Conservation (phyloP, 2,113 vertebrate genomes). For the Stictonetta naevosa region DNA sequence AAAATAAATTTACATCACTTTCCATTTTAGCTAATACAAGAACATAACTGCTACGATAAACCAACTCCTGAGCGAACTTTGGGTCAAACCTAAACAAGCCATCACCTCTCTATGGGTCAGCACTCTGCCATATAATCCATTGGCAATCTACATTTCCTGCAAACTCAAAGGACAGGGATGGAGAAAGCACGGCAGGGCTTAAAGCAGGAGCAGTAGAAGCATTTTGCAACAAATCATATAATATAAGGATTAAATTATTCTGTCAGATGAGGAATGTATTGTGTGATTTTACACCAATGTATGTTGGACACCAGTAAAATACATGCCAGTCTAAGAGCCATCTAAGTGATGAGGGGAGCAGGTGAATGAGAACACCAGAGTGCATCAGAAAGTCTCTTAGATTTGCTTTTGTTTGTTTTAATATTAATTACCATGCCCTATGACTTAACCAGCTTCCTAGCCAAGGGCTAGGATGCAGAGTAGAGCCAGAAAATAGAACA, state of each 20-base stretch:
- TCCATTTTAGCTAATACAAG: background rate
- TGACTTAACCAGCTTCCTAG: conserved; percentile 36
- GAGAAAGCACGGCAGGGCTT: background rate
- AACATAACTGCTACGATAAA: background rate
- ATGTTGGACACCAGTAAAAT: background rate
- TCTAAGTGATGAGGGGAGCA: background rate
- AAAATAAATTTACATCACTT: background rate
- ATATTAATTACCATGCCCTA: background rate
- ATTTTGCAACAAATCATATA: background rate
- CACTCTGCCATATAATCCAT: background rate
- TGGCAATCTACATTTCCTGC: background rate
- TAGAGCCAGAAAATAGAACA: background rate
- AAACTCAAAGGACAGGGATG: background rate
- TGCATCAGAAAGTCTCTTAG: background rate
- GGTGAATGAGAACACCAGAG: background rate
- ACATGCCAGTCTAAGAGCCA: background rate
- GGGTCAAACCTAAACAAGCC: background rate
- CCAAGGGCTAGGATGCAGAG: background rate
- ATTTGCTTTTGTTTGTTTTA: conserved; percentile 25
- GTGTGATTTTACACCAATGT: background rate
- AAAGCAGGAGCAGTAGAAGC: background rate
- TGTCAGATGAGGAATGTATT: background rate
- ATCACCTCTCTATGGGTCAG: background rate
- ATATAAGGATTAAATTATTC: conserved; percentile 33
- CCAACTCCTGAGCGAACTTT: background rate